These are phyloP conservation scores for Hesperia comma DNA, from an alignment of 2,888 invertebrate species.

Conservation along the genomic window DNA sequence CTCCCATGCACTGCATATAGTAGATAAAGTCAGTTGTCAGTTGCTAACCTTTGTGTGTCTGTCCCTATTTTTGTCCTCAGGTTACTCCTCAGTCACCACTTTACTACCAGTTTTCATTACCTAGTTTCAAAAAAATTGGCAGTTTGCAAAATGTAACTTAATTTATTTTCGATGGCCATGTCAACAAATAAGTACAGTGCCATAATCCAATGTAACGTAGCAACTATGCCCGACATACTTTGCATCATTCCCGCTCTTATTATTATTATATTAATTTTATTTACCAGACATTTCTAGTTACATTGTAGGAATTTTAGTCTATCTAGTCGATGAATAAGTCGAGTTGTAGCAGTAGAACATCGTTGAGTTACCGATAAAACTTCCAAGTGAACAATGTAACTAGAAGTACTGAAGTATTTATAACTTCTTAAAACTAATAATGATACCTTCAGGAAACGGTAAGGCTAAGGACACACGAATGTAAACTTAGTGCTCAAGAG, in stretches of 20 bases:
- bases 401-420: conserved; percentile 26
- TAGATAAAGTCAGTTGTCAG: too few relatives aligned
- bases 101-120: too few relatives aligned
- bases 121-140: neutral
- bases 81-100: neutral
- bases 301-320: neutral
- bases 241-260: conserved; percentile 73
- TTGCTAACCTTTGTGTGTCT: too few relatives aligned
- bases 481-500: conserved; percentile 71
- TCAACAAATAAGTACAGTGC: neutral
- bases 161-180: neutral
- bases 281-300: conserved; percentile 20
- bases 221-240: conserved; percentile 59
- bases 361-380: too few relatives aligned
- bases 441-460: conserved; percentile 65
- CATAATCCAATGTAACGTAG: conserved; percentile 53
- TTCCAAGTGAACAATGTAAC: conserved; percentile 1
- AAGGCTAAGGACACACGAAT: conserved; percentile 45
- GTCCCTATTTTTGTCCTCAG: too few relatives aligned
- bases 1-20: too few relatives aligned
- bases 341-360: too few relatives aligned
- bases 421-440: conserved; percentile 63
- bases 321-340: neutral
- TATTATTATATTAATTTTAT: conserved; percentile 56
- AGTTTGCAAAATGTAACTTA: neutral